phyloP scores from a whole-genome alignment of 2,113 vertebrate species.

The Oxygymnocypris stewartii region DNA sequence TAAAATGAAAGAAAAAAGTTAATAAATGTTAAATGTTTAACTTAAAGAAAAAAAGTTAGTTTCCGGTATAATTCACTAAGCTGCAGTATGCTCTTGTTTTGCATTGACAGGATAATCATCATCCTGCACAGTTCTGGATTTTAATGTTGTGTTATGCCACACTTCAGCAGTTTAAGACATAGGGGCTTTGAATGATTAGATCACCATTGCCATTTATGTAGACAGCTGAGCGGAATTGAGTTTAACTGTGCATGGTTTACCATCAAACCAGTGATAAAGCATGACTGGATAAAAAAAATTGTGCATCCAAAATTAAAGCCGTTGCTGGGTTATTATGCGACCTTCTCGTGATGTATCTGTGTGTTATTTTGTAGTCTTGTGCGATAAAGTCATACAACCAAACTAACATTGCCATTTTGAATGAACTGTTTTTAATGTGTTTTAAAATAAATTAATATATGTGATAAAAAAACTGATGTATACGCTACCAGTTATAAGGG shows the following conservation, averaged over 20 bases:
- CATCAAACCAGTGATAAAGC: conserved; percentile 23
- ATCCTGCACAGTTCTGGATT: not conserved
- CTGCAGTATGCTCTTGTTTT: not conserved
- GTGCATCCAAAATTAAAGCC: conserved; percentile 33
- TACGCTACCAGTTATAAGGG: no score
- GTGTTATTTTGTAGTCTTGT: not conserved
- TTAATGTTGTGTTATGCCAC: conserved; percentile 24
- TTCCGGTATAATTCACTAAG: not conserved
- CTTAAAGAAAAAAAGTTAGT: no score
- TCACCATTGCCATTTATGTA: conserved; percentile 54
- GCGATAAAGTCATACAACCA: not conserved
- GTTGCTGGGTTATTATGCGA: not conserved
- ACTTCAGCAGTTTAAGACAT: conserved; percentile 10
- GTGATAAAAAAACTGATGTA: no score
- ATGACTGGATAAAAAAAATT: conserved; percentile 26
- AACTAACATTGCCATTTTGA: not conserved
- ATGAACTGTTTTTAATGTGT: not conserved
- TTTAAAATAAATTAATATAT: no score
- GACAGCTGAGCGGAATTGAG: conserved; percentile 53
- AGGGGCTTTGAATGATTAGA: conserved; percentile 46
- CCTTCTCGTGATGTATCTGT: not conserved
- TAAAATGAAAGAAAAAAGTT: not conserved
- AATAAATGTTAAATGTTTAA: no score
- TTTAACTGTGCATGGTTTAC: conserved; percentile 46
- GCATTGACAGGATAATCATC: not conserved